phyloP scores from a whole-genome alignment of 2,113 vertebrate species.

The Sylvia atricapilla region DNA sequence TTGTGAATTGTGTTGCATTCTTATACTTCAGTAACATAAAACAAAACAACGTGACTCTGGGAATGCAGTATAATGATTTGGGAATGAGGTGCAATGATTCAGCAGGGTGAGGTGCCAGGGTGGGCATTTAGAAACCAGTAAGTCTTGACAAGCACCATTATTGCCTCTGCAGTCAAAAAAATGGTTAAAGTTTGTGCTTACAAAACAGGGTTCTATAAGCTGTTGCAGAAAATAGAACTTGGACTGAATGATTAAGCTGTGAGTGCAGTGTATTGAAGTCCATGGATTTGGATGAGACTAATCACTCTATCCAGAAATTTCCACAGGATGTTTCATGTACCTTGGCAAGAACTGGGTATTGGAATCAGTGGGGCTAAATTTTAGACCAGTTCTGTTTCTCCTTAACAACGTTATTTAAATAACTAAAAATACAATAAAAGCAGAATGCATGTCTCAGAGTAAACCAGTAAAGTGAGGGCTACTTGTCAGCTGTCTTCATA shows the following conservation, averaged over 20 bases:
- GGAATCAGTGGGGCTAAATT: neutral
- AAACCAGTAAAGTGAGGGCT: slow-evolving; percentile 44
- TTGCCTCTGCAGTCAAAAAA: neutral
- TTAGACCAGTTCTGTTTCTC: neutral
- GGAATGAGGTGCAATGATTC: neutral
- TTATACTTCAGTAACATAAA: slow-evolving; percentile 10
- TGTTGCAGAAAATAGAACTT: neutral
- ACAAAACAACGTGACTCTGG: neutral
- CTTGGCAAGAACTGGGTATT: neutral
- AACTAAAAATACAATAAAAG: slow-evolving; percentile 35
- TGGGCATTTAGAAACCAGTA: neutral
- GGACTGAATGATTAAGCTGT: neutral
- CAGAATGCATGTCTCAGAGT: slow-evolving; percentile 32
- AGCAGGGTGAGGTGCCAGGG: neutral
- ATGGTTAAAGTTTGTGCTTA: neutral
- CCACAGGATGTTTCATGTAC: neutral
- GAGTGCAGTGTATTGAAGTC: neutral
- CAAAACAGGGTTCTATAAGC: neutral
- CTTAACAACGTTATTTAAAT: neutral
- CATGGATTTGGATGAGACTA: neutral
- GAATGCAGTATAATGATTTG: neutral
- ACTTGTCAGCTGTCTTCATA: slow-evolving; percentile 44
- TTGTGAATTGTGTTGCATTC: slow-evolving; percentile 41
- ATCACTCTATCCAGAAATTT: neutral
- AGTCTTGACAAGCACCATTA: neutral